Percentiles rank a stretch among this genome's conserved stretches.
phyloP scores from a whole-genome alignment of 2,888 invertebrate species.

The Clostera curtula region DNA sequence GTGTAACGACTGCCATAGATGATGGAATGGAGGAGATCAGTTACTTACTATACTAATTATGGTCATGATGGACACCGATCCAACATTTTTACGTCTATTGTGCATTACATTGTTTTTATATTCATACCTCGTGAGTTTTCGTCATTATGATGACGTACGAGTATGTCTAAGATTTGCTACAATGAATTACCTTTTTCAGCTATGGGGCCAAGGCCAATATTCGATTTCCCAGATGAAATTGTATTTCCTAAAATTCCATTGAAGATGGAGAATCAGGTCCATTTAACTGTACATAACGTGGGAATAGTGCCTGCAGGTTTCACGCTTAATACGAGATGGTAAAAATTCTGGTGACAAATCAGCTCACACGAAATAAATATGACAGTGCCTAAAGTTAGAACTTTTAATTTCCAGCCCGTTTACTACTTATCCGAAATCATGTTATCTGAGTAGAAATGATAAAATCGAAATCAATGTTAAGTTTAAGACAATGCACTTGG shows the following conservation, averaged over 20 bases:
- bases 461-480: slow-evolving; percentile 62
- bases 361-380: neutral
- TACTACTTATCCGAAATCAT: slow-evolving; percentile 66
- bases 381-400: neutral
- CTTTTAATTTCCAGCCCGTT: slow-evolving; percentile 58
- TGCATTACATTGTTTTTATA: too few relatives aligned
- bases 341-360: too few relatives aligned
- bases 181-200: slow-evolving; percentile 39
- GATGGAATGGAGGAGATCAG: too few relatives aligned
- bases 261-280: slow-evolving; percentile 42
- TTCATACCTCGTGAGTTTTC: too few relatives aligned
- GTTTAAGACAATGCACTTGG: slow-evolving; percentile 65
- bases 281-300: slow-evolving; percentile 40
- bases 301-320: slow-evolving; percentile 48
- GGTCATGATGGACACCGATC: too few relatives aligned
- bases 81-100: too few relatives aligned
- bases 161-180: too few relatives aligned
- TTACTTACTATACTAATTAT: too few relatives aligned
- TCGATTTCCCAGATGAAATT: slow-evolving; percentile 54
- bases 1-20: too few relatives aligned
- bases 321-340: slow-evolving; percentile 49
- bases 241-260: slow-evolving; percentile 45
- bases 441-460: slow-evolving; percentile 60
- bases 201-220: slow-evolving; percentile 57
- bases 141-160: too few relatives aligned